phyloP scores from a whole-genome alignment of 2,113 vertebrate species.

The Eupsittula cactorum region DNA sequence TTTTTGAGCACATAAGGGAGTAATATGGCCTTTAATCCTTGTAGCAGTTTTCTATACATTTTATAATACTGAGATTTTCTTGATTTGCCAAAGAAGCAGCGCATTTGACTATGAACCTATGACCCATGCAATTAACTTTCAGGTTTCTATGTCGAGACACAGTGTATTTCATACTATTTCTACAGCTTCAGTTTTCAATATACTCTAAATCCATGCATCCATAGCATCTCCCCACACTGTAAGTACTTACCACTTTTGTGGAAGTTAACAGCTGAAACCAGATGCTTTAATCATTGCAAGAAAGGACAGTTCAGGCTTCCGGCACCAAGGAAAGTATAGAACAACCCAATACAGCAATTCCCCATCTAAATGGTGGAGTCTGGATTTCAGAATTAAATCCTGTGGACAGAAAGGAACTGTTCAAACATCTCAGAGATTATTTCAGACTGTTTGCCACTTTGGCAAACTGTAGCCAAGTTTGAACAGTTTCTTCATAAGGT shows the following conservation, averaged over 20 bases:
- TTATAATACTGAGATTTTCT: not conserved
- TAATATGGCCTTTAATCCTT: not conserved
- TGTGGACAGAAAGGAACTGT: not conserved
- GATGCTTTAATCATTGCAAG: not conserved
- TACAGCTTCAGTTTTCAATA: not conserved
- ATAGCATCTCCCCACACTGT: not conserved
- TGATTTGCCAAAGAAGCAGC: not conserved
- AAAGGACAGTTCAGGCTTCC: not conserved
- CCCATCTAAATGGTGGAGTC: not conserved
- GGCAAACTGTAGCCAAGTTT: not conserved
- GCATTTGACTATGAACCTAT: not conserved
- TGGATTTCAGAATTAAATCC: not conserved
- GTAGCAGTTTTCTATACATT: not conserved
- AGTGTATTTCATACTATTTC: not conserved
- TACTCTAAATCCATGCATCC: not conserved
- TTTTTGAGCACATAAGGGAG: not conserved
- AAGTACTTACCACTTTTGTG: not conserved
- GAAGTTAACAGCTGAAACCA: not conserved
- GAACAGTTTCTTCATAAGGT: not conserved
- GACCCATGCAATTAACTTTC: not conserved
- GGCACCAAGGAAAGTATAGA: not conserved
- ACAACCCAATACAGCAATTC: not conserved
- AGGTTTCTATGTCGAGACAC: not conserved
- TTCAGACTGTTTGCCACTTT: not conserved
- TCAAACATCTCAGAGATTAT: not conserved